These are phyloP conservation scores for Martes martes DNA, from an alignment of 2,113 vertebrate genomes.

Conservation along the genomic window DNA sequence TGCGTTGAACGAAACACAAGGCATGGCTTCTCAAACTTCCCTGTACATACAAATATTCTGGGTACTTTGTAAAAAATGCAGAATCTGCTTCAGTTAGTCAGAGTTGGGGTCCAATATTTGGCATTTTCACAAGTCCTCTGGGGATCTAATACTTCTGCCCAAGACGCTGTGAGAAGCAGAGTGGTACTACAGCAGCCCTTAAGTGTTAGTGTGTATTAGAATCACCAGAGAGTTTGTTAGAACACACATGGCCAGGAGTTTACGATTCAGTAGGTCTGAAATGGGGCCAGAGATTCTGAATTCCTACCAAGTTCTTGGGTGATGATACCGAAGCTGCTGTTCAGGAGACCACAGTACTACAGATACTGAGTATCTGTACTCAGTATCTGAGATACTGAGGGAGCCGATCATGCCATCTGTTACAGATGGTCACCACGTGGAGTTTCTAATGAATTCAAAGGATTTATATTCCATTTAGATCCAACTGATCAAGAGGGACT, in stretches of 20 bases:
- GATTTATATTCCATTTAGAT: constrained; percentile 22
- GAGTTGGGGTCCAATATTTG: neutral
- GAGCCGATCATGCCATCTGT: neutral
- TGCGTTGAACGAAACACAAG: neutral
- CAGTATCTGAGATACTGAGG: neutral
- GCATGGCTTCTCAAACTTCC: neutral
- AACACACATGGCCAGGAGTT: neutral
- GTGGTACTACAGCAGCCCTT: neutral
- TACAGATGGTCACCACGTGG: constrained; percentile 54
- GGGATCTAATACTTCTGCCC: neutral
- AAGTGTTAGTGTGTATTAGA: neutral
- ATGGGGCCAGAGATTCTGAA: neutral
- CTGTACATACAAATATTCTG: neutral
- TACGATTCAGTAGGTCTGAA: neutral
- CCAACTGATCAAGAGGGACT: neutral
- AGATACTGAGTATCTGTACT: neutral
- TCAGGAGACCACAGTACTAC: neutral
- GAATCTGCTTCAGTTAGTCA: neutral
- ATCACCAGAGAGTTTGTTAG: neutral
- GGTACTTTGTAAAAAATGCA: neutral
- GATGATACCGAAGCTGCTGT: neutral
- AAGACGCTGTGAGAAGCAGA: neutral
- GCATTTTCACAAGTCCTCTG: neutral
- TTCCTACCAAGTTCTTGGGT: neutral
- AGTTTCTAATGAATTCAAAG: constrained; percentile 51